Conservation (phyloP, 2,797 vertebrate genomes). For the Lithobates pipiens region DNA sequence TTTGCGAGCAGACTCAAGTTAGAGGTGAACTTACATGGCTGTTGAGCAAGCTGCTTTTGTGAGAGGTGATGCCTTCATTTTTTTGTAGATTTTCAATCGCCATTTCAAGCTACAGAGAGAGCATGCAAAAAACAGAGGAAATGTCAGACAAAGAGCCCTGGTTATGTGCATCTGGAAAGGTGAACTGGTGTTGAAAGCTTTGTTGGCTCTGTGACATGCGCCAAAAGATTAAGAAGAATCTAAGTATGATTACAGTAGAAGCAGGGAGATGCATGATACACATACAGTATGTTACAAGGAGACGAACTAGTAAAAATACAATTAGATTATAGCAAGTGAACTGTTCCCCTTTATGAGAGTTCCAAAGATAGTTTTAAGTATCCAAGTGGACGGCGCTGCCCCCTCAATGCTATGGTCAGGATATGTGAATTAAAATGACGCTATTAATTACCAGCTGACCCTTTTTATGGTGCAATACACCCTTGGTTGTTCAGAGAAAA, state of each 20-base stretch:
- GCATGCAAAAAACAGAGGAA: conserved; percentile 83
- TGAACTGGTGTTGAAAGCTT: not conserved
- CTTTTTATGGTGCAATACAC: too few relatives aligned
- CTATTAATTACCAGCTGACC: too few relatives aligned
- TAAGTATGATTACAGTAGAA: not conserved
- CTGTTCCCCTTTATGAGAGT: not conserved
- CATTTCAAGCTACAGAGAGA: conserved; percentile 97
- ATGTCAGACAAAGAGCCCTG: conserved; percentile 88
- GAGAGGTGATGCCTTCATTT: conserved; percentile 98
- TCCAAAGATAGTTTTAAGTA: too few relatives aligned
- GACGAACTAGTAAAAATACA: not conserved
- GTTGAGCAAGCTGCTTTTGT: conserved; percentile 99
- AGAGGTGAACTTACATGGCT: conserved; percentile 95
- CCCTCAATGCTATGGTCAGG: too few relatives aligned
- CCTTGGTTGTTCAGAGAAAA: too few relatives aligned
- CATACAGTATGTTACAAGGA: not conserved
- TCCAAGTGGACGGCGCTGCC: too few relatives aligned
- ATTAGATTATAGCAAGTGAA: not conserved
- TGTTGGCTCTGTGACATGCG: not conserved
- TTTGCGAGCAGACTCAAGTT: conserved; percentile 55
- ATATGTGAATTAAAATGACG: too few relatives aligned
- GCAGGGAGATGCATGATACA: not conserved
- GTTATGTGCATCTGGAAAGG: not conserved
- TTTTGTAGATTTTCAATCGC: conserved; percentile 99
- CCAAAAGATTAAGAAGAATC: conserved; percentile 13